A percentile compares a stretch with the other conserved stretches of the same genome.
Evolutionary conservation across 2,113 vertebrate genomes (phyloP).

Genomic region (Aptenodytes patagonicus): DNA sequence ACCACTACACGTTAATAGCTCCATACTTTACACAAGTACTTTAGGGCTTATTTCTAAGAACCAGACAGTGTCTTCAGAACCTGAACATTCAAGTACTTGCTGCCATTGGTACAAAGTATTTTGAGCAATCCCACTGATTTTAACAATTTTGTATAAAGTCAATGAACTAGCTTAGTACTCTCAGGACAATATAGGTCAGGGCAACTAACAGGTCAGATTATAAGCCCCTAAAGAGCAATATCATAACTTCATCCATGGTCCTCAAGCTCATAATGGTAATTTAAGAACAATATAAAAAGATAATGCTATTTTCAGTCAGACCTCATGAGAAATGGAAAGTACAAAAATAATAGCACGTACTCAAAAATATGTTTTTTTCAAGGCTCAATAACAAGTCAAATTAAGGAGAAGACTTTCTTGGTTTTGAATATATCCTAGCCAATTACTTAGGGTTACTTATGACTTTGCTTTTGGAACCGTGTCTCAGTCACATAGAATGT

Average conservation of each 20-base stretch:
- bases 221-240: not conserved
- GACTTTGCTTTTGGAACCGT: not conserved
- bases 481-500: not conserved
- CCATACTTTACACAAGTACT: not conserved
- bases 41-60: not conserved
- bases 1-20: not conserved
- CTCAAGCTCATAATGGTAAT: accelerated
- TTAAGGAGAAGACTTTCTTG: not conserved
- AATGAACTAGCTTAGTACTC: not conserved
- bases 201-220: not conserved
- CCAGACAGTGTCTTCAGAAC: not conserved
- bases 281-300: not conserved
- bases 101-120: not conserved
- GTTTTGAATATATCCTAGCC: not conserved
- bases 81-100: not conserved
- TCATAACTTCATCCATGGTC: not conserved
- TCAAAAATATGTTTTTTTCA: not conserved
- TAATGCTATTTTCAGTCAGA: not conserved
- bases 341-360: not conserved
- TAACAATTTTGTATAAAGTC: not conserved
- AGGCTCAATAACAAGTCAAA: not conserved
- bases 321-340: not conserved
- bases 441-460: not conserved
- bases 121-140: not conserved
- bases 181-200: not conserved